These are phyloP conservation scores for Pachliopta kotzebuea DNA, from an alignment of 2,888 invertebrate genomes.

Conservation along the genomic window DNA sequence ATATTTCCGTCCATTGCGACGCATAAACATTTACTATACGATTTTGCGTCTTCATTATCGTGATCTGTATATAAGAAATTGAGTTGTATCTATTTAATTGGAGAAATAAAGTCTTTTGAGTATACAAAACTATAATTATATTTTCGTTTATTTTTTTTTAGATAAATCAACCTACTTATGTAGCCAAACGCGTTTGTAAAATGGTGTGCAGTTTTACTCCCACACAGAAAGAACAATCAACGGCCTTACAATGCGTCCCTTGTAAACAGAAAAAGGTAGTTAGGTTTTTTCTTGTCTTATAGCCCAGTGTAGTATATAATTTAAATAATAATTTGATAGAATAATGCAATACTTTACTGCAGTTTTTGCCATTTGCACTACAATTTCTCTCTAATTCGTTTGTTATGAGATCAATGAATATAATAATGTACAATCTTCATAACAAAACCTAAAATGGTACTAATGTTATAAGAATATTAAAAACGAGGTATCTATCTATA, in stretches of 20 bases:
- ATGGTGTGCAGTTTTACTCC: slow-evolving; percentile 19
- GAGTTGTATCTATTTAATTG: slow-evolving; percentile 4
- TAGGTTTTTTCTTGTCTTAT: neutral
- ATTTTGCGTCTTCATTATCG: neutral
- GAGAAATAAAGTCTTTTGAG: slow-evolving; percentile 15
- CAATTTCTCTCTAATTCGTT: no score
- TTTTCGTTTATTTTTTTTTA: slow-evolving; percentile 21
- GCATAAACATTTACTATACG: slow-evolving; percentile 31
- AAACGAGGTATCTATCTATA: slow-evolving; percentile 10
- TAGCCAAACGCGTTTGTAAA: slow-evolving; percentile 21
- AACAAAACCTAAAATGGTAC: no score
- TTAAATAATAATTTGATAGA: neutral
- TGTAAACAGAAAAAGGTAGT: slow-evolving; percentile 23
- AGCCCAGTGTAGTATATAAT: neutral
- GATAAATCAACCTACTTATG: slow-evolving; percentile 24
- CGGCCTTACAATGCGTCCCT: slow-evolving; percentile 17
- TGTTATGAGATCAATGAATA: no score
- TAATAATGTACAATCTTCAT: no score
- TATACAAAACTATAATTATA: slow-evolving; percentile 2
- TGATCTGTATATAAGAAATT: neutral
- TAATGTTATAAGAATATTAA: neutral
- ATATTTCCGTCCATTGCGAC: slow-evolving; percentile 60
- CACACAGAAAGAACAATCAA: slow-evolving; percentile 12
- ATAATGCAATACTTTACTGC: neutral
- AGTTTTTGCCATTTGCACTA: no score